Evolutionary conservation across 64 coral and sea anemone species (phyloP), one percentile per base, ranked within the genome.

Genomic region (Dendrophyllia cribrosa): DNA sequence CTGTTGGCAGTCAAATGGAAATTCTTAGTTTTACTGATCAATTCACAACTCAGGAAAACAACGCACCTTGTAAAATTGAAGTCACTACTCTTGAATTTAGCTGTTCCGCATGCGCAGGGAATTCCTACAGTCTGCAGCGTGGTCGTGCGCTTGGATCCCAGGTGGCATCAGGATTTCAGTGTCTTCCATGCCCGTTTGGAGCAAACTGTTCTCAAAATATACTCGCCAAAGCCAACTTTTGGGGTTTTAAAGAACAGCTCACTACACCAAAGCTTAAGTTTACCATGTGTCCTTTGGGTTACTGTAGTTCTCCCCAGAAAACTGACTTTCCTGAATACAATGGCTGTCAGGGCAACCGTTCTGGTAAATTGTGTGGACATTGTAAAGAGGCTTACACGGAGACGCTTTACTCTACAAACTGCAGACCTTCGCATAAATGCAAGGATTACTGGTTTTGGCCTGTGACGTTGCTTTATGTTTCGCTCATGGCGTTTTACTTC

Each of bases 401-500:
- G 22, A 81, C 86, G 10, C 78, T 96, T 4, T 88, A 93, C 22
- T 92, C 95, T 19, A 79, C 95, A 22, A 53, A 75, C 20, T 96
- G 95, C 86, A 78, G 78, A 76, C 44, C 43, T 43, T 19, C 43
- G 17, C 48, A 86, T 24, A 67, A 88, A 22, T 96, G 95, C 34
- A 50, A 84, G 22, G 91, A 93, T 73, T 75, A 82, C 66, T 93
- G 71, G 63, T 93, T 96, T 45, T 96, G 90, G 90, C 81, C 81
- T 65, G 68, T 93, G 12, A 70, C 58, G 3, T 20, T 79, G 13
- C 4, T 76, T 43, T 74, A 89, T 12, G 24, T 93, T 23, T 51
- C 85, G 1, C 14, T 66, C 34, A 63, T 26, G 6, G 17, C 50
- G 62, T 16, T 56, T 6, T 56, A 56, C 11, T 56, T 56, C 11